Evolutionary conservation across 2,888 invertebrate species (phyloP).

Genomic region (Dioctria linearis): DNA sequence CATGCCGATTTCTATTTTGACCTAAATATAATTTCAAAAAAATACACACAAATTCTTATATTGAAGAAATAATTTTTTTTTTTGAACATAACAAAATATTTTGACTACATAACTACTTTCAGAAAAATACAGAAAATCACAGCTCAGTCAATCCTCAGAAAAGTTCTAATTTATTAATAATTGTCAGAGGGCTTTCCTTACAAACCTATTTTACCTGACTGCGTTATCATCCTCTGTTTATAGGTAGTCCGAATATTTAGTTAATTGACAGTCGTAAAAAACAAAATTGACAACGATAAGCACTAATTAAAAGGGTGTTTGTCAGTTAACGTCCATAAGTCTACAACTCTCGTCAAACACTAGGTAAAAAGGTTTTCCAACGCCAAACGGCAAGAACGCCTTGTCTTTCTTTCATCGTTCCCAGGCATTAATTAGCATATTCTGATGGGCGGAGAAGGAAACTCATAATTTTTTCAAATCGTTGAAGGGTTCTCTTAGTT

Average conservation of each 20-base stretch:
- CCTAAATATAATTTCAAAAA: too few relatives aligned
- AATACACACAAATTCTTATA: too few relatives aligned
- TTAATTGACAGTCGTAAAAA: conserved; percentile 45
- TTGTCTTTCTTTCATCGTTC: conserved; percentile 25
- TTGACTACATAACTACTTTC: too few relatives aligned
- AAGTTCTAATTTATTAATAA: too few relatives aligned
- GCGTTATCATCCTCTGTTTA: too few relatives aligned
- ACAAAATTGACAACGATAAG: conserved; percentile 20
- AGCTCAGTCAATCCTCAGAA: too few relatives aligned
- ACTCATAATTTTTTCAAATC: conserved; percentile 50
- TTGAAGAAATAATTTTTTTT: too few relatives aligned
- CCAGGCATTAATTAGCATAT: conserved; percentile 50
- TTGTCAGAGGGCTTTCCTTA: too few relatives aligned
- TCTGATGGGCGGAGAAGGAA: conserved; percentile 30
- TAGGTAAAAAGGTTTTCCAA: neutral
- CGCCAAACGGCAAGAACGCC: conserved; percentile 6
- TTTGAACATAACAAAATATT: too few relatives aligned
- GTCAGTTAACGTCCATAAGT: conserved; percentile 49
- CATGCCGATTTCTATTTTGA: too few relatives aligned
- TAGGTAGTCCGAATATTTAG: conserved; percentile 4
- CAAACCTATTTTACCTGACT: too few relatives aligned
- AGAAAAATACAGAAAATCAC: too few relatives aligned
- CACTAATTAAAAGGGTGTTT: conserved; percentile 50
- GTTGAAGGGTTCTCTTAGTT: conserved; percentile 36
- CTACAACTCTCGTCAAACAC: conserved; percentile 4